Conservation (phyloP, 1,140 invertebrate genomes). For the Octopus sinensis region DNA sequence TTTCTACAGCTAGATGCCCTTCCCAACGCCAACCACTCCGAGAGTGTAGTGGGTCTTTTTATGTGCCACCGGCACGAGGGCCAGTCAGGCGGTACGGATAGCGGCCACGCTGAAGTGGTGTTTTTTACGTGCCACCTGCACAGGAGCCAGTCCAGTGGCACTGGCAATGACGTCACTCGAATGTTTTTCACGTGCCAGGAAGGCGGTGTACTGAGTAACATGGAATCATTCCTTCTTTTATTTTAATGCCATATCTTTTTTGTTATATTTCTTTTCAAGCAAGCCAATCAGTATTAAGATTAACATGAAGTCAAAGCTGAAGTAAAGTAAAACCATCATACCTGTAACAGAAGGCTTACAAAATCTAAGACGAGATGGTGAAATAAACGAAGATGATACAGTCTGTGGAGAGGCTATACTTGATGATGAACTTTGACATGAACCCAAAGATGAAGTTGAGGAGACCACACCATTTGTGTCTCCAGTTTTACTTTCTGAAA, state of each 20-base stretch:
- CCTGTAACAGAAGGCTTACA: constrained; percentile 6
- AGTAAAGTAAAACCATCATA: background rate
- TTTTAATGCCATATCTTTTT: background rate
- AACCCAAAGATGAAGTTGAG: background rate
- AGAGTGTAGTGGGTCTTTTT: no score
- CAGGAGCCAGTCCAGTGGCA: no score
- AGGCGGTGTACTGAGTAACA: background rate
- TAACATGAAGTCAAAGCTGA: background rate
- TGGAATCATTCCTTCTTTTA: background rate
- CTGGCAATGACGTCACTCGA: no score
- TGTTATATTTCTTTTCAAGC: background rate
- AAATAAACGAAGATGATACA: background rate
- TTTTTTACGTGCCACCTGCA: no score
- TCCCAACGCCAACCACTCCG: no score
- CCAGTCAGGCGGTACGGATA: no score
- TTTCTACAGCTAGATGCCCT: no score
- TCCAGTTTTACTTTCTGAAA: background rate
- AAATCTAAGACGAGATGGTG: constrained; percentile 1
- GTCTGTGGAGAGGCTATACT: background rate
- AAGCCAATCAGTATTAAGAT: background rate
- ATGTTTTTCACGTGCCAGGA: background rate
- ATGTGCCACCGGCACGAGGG: no score
- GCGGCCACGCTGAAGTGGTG: no score
- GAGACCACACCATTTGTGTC: constrained; percentile 10
- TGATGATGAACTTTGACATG: background rate